These are phyloP conservation scores for Caerostris extrusa DNA, from an alignment of 1,140 invertebrate genomes.

Conservation along the genomic window DNA sequence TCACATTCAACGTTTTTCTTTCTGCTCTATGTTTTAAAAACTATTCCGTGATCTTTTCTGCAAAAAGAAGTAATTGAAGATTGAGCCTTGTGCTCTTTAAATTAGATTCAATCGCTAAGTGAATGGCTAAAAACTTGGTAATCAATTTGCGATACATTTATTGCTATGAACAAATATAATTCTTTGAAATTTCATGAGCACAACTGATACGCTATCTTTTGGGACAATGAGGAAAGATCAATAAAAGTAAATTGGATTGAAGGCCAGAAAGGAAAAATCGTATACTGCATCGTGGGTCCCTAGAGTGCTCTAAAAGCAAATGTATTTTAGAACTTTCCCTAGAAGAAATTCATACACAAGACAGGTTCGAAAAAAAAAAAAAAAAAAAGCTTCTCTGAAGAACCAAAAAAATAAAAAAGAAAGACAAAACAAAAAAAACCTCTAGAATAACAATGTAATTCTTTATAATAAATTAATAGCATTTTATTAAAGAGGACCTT, in stretches of 20 bases:
- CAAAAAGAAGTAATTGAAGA: conserved; percentile 50
- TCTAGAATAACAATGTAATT: no score
- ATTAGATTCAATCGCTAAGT: conserved; percentile 40
- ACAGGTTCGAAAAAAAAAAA: no score
- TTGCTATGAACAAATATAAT: conserved; percentile 42
- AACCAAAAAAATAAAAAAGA: no score
- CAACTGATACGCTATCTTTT: background rate
- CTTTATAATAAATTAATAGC: no score
- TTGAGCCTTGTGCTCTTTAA: background rate
- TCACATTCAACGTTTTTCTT: background rate
- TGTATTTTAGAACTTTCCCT: background rate
- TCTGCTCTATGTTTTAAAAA: conserved; percentile 25
- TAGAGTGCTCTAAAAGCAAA: conserved; percentile 4
- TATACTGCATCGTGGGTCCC: background rate
- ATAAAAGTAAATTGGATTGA: conserved; percentile 30
- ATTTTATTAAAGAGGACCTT: no score
- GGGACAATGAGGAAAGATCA: background rate
- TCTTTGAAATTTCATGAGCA: conserved; percentile 30
- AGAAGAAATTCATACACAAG: background rate
- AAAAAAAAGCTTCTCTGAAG: no score
- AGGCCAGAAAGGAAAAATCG: background rate
- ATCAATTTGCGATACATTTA: conserved; percentile 21
- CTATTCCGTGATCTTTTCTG: conserved; percentile 23
- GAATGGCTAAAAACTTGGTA: background rate
- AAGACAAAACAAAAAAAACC: no score